Base-by-base conservation (phyloP, 2,888 invertebrate genomes). In the Sminthurides aquaticus region DNA sequence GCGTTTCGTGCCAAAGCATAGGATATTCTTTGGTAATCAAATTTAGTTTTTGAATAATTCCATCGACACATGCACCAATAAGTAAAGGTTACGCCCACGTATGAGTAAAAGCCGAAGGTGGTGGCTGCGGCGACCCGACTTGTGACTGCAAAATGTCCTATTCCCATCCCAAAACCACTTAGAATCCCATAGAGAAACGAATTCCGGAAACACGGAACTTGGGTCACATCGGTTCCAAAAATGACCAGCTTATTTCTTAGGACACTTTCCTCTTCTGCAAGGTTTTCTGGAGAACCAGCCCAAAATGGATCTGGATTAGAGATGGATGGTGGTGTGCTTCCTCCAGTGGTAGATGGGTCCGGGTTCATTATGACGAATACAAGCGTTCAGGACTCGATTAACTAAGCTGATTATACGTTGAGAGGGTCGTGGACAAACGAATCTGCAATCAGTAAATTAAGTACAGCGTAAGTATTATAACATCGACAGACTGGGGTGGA, bases 121-220 rank as follows among this genome's bases (percentile, higher is more conserved):
- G 84, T 83, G 0, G 89, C 83, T 11, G 82, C 76, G 75, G 81
- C 79, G 2, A 86, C 80, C 73, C 84, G 84, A 69, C 90, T 90
- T 15, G 90, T 89, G 71, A 86, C 84, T 76, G 91, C 79, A 78
- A 91, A 91, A 67, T 85, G 80, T 3, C 82, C 79, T 64, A 90
- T 75, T 15, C 90, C 90, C 67, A 81, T 77, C 2, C 82, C 85
- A 26, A 90, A 75, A 58, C 90, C 90, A 55, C 87, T 82, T 60
- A 83, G 79, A 60, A 90, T 84, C 11, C 90, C 90, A 78, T 87
- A 87, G 0, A 91, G 77, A 76, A 88, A 87, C 77, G 88, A 88
- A 75, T 85, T 85, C 68, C 89, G 83, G 77, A 90, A 90, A 78
- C 91, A 91, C 0, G 90, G 90, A 67, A 91, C 87, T 79, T 87